A percentile compares a stretch with the other conserved stretches of the same genome.
These are phyloP conservation scores for Babyrousa celebensis DNA, from an alignment of 2,797 vertebrate genomes.

Conservation along the genomic window DNA sequence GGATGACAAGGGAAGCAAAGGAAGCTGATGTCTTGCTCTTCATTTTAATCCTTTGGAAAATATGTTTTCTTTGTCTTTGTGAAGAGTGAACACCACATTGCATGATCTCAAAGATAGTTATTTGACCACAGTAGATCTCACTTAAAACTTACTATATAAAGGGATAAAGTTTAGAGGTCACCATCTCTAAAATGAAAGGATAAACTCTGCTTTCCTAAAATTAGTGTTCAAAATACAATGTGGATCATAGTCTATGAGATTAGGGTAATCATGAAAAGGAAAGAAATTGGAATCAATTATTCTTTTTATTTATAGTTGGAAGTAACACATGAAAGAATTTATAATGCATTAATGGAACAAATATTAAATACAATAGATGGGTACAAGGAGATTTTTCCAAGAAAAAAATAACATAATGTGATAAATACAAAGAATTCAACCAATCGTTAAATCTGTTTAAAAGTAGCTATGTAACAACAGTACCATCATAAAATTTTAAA, in stretches of 20 bases:
- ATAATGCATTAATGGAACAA: conserved; percentile 61
- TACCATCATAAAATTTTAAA: conserved; percentile 78
- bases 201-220: background rate
- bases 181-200: background rate
- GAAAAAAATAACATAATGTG: conserved; percentile 79
- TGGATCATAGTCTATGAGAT: background rate
- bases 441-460: conserved; percentile 80
- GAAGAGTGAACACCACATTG: background rate
- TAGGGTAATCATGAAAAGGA: conserved; percentile 64
- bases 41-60: conserved; percentile 21
- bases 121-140: background rate
- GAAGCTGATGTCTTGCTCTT: background rate
- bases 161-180: conserved; percentile 18
- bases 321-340: background rate
- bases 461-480: conserved; percentile 68
- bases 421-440: conserved; percentile 81
- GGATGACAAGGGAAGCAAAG: background rate
- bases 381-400: conserved; percentile 61
- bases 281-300: conserved; percentile 67
- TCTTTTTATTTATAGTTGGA: conserved; percentile 59
- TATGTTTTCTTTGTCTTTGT: background rate
- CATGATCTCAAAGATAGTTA: background rate
- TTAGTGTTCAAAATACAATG: background rate
- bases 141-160: conserved; percentile 14
- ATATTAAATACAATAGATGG: conserved; percentile 82